Percentiles rank a stretch among this genome's conserved stretches.
These are phyloP conservation scores for Cinclus cinclus DNA, from an alignment of 2,113 vertebrate genomes.

Conservation along the genomic window DNA sequence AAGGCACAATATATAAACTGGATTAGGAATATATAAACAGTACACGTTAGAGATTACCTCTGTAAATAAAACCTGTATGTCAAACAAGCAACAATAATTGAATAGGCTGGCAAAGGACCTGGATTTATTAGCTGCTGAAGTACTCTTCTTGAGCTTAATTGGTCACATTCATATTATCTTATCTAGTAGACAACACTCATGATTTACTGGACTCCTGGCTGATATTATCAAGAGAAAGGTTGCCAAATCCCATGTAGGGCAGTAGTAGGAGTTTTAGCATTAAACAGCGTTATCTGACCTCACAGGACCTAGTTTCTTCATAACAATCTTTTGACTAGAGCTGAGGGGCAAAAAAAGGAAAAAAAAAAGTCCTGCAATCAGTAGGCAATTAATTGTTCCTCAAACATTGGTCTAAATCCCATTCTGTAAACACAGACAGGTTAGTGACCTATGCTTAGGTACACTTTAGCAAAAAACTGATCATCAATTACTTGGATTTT, in stretches of 20 bases:
- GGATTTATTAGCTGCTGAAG: constrained; percentile 73
- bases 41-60: neutral
- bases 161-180: constrained; percentile 74
- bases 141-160: constrained; percentile 66
- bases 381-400: constrained; percentile 64
- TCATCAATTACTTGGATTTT: constrained; percentile 60
- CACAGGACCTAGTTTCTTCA: constrained; percentile 28
- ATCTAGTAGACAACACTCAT: constrained; percentile 74
- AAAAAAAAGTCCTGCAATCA: constrained; percentile 27
- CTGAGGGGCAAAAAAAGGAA: neutral
- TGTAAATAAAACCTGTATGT: neutral
- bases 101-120: neutral
- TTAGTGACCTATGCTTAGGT: constrained; percentile 31
- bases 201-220: constrained; percentile 76
- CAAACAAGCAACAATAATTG: constrained; percentile 5
- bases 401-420: constrained; percentile 58
- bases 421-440: constrained; percentile 64
- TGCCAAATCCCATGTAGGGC: constrained; percentile 66
- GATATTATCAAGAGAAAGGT: constrained; percentile 75
- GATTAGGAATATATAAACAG: neutral
- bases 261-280: constrained; percentile 56
- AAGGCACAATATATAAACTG: neutral
- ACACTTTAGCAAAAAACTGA: neutral
- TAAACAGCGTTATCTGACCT: constrained; percentile 72
- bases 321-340: constrained; percentile 30